Percentiles rank a stretch among this genome's conserved stretches.
Conservation (phyloP, 1,140 invertebrate genomes). For the Andrena cerasifolii region DNA sequence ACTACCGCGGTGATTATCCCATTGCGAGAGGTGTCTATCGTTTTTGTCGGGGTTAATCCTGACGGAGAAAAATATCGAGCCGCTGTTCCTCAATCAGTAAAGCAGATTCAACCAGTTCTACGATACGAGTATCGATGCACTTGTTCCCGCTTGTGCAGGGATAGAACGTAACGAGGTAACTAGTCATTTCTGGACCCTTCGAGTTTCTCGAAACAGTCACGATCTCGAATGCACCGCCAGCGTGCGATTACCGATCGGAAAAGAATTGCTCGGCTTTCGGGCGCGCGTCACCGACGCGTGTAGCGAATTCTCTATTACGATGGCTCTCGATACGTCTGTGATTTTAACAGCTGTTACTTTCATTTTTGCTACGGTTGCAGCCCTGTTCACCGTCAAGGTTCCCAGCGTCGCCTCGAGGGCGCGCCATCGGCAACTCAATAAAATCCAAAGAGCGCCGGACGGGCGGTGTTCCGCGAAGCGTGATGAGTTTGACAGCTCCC, state of each 20-base stretch:
- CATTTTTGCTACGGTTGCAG: slow-evolving; percentile 31
- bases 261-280: background rate
- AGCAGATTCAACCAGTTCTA: slow-evolving; percentile 53
- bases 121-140: slow-evolving; percentile 41
- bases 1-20: slow-evolving; percentile 45
- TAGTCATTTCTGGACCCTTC: slow-evolving; percentile 38
- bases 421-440: slow-evolving; percentile 55
- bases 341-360: slow-evolving; percentile 23
- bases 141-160: slow-evolving; percentile 42
- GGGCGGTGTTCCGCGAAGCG: slow-evolving; percentile 68
- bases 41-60: slow-evolving; percentile 43
- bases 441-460: slow-evolving; percentile 55
- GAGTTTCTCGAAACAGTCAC: background rate
- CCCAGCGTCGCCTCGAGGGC: background rate
- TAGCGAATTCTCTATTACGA: background rate
- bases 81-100: slow-evolving; percentile 51
- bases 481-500: slow-evolving; percentile 65
- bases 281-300: background rate
- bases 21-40: slow-evolving; percentile 54
- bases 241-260: background rate
- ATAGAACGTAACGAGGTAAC: slow-evolving; percentile 48
- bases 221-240: background rate
- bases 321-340: background rate
- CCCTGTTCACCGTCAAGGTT: slow-evolving; percentile 30
- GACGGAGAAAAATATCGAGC: slow-evolving; percentile 39